Base-by-base conservation (phyloP, 1,140 invertebrate genomes). In the Drosophila truncata region DNA sequence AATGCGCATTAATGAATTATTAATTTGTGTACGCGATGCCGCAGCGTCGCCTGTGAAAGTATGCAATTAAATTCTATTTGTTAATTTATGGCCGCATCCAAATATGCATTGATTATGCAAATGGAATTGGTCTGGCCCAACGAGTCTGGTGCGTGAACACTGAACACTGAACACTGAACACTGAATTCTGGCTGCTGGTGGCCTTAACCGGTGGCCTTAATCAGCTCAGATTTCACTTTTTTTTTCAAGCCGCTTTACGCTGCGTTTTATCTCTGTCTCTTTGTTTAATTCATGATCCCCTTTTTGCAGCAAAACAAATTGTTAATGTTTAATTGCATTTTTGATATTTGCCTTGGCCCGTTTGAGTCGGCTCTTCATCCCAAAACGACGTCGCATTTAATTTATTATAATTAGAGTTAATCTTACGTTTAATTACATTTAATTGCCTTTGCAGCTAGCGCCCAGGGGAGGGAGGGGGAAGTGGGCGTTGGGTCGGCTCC, bases 11-110 rank as follows among this genome's bases (percentile, higher is more conserved):
- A 87, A 87, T 87, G 80, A 87, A 88, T 87, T 87, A 87, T 87
- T 87, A 87, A 87, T 87, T 87, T 88, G 77, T 71, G 49, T 58
- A 59, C 52, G 62, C 54, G 65, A n/a, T 62, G 78, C 63, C 16
- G 49, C 20, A 42, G 18, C 73, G 63, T 11, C 63, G 55, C 55
- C 52, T 50, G 64, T 72, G 60, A 87, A 87, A 87, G 84, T 87
- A 87, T 84, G 84, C 84, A 87, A 88, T 87, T 87, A 87, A 87
- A 87, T 88, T 87, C 84, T 87, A 87, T 87, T 87, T 87, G 84
- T 88, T 87, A 88, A 87, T 87, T 87, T 88, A 88, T 88, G 67
- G 80, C 69, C 57, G 64, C 80, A 70, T 65, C 80, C 84, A 83
- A 83, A 87, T 88, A 87, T 87, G 84, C 84, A 88, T 87, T 88